Evolutionary conservation across 23 tunicate genomes (phyloP), one percentile per base, ranked within the genome.

Genomic region (Styela plicata): DNA sequence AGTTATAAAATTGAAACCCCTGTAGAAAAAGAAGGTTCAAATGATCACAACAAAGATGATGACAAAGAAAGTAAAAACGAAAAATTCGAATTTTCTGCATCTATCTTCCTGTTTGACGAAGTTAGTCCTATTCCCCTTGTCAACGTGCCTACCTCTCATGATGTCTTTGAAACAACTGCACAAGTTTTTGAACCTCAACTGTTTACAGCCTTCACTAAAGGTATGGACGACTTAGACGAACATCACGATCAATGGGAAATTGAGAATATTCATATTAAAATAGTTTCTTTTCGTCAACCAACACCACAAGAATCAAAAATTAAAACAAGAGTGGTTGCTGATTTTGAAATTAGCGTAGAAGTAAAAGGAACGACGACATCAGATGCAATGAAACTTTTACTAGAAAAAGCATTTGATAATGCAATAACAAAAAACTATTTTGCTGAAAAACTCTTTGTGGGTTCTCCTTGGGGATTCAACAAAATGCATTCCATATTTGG

Each of bases 201-300:
- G 26, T 52, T n/a, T 10, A 52, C 36, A 29, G 81, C 81, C 18
- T 76, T 44, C 31, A 44, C 1, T 7, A 10, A 19, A 33, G 81
- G 81, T 1, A 36, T 53, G 30, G 18, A 44, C 37, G 66, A 76
- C 18, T 20, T 44, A 52, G 5, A 22, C 24, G 5, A 20, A 52
- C 21, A 13, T n/a, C 36, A 30, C 34, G 29, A 29, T 3, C 13
- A 33, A 5, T 22, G 36, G 64, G 2, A 76, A 26, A 17, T 76
- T 23, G 22, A 25, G 18, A 17, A 36, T 24, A 36, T 76, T 28
- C 18, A 36, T 3, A 20, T 53, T 20, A 24, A 44, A 33, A 29
- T 76, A 44, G 37, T 53, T 24, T 68, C 30, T 1, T 76, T 76
- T 44, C 81, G 81, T 24, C 31, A 2, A 17, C 81, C 81, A 1